phyloP scores from a whole-genome alignment of 2,113 vertebrate species.

The Saccopteryx leptura region DNA sequence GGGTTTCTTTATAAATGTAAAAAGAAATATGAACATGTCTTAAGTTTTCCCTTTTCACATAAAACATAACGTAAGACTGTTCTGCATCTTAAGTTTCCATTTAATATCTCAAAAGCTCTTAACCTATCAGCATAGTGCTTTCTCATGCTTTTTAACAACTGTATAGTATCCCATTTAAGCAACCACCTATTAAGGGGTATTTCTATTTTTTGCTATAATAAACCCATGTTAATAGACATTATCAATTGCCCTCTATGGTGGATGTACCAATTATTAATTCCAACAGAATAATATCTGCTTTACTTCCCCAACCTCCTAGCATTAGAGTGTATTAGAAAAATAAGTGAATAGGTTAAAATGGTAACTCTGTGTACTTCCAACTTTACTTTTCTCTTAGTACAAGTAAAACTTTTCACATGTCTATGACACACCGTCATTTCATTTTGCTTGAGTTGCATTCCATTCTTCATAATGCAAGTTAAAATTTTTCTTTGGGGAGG shows the following conservation, averaged over 20 bases:
- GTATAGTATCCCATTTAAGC: neutral
- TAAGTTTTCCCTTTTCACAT: neutral
- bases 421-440: conserved; percentile 47
- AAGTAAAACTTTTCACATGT: neutral
- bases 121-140: neutral
- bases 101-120: neutral
- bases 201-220: conserved; percentile 45
- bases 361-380: neutral
- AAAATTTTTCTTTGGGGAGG: conserved; percentile 26
- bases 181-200: neutral
- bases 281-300: neutral
- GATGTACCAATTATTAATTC: conserved; percentile 2
- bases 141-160: conserved; percentile 18
- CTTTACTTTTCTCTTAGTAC: conserved; percentile 42
- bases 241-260: neutral
- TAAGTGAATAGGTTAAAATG: neutral
- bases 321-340: conserved; percentile 40
- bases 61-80: neutral
- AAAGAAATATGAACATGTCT: conserved; percentile 3
- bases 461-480: conserved; percentile 8
- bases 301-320: neutral
- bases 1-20: neutral
- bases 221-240: neutral
- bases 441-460: neutral
- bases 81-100: neutral